These are phyloP conservation scores for Lottia gigantea DNA, from an alignment of 2,888 invertebrate species.

Conservation along the genomic window DNA sequence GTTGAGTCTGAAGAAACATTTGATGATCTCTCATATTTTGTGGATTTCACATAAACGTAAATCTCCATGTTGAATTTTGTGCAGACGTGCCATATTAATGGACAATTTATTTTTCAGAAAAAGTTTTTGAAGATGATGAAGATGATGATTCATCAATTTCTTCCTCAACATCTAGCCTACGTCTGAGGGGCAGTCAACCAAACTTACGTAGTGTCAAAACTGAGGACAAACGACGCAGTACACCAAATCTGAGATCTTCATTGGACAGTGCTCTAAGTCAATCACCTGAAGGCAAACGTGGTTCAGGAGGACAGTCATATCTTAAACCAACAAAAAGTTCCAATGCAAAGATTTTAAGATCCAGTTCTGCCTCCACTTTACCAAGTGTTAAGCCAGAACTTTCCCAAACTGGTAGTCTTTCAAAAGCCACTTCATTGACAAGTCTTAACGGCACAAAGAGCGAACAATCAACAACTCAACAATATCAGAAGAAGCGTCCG, in stretches of 20 bases:
- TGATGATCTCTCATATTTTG: too few relatives aligned
- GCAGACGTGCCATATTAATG: too few relatives aligned
- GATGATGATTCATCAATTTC: neutral
- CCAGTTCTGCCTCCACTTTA: slow-evolving; percentile 22
- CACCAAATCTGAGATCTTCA: neutral
- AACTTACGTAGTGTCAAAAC: neutral
- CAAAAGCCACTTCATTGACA: slow-evolving; percentile 17
- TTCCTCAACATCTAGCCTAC: neutral
- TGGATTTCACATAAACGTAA: too few relatives aligned
- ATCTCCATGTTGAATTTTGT: too few relatives aligned
- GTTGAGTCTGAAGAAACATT: too few relatives aligned
- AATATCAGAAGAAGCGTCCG: neutral
- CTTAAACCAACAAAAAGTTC: slow-evolving; percentile 33
- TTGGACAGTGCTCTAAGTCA: neutral
- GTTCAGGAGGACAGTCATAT: slow-evolving; percentile 14
- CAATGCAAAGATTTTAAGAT: slow-evolving; percentile 31
- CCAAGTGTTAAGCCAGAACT: slow-evolving; percentile 8
- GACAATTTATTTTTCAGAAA: neutral
- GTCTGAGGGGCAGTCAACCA: neutral
- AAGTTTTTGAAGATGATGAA: neutral
- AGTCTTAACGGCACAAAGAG: slow-evolving; percentile 9
- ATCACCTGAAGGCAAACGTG: slow-evolving; percentile 5
- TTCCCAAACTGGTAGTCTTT: slow-evolving; percentile 4
- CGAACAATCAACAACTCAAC: neutral
- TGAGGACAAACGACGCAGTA: neutral